phyloP scores from a whole-genome alignment of 2,888 invertebrate species.

The Electrophaes corylata region DNA sequence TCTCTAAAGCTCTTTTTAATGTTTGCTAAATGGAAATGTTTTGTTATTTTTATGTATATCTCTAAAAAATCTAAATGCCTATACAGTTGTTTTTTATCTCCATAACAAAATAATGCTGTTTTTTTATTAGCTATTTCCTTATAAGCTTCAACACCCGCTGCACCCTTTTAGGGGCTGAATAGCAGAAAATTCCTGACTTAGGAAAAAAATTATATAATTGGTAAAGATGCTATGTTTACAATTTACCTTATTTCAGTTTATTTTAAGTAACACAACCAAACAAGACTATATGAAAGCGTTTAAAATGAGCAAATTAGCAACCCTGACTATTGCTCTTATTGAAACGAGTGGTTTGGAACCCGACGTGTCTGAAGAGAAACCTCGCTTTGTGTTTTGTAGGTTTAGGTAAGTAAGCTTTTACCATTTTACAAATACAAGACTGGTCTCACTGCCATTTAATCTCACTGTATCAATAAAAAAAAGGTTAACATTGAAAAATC shows the following conservation, averaged over 20 bases:
- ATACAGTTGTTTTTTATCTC: too few species aligned
- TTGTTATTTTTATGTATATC: slow-evolving; percentile 34
- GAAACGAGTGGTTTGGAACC: slow-evolving; percentile 93
- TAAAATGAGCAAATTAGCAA: slow-evolving; percentile 79
- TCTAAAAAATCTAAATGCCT: slow-evolving; percentile 1
- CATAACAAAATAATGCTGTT: too few species aligned
- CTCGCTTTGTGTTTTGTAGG: slow-evolving; percentile 94
- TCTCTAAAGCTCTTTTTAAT: slow-evolving; percentile 44
- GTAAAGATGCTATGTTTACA: too few species aligned
- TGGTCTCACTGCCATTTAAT: too few species aligned
- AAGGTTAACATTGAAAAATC: too few species aligned
- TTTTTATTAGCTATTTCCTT: too few species aligned
- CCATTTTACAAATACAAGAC: background rate
- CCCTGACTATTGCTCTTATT: slow-evolving; percentile 96
- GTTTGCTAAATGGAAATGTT: slow-evolving; percentile 41
- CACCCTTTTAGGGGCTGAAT: too few species aligned
- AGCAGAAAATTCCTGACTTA: too few species aligned
- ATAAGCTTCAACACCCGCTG: too few species aligned
- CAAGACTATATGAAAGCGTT: slow-evolving; percentile 48
- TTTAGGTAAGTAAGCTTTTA: slow-evolving; percentile 86
- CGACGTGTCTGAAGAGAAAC: slow-evolving; percentile 90
- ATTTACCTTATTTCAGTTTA: slow-evolving; percentile 50
- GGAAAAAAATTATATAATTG: too few species aligned
- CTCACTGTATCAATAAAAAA: too few species aligned
- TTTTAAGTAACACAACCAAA: slow-evolving; percentile 68